These are phyloP conservation scores for Datnioides undecimradiatus DNA, from an alignment of 2,113 vertebrate genomes.

Conservation along the genomic window DNA sequence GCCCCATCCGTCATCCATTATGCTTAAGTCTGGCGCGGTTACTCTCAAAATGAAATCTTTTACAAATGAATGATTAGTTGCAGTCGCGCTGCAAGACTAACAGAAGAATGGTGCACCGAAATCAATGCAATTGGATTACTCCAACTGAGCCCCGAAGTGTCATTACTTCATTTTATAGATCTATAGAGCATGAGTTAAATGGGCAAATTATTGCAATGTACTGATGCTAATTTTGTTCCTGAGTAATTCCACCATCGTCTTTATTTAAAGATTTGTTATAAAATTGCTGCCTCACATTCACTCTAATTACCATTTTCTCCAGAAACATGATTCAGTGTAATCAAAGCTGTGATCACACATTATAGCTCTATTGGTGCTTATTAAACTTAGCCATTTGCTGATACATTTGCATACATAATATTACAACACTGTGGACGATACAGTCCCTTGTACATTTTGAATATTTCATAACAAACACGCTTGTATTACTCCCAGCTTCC, in stretches of 20 bases:
- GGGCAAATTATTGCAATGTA: conserved; percentile 13
- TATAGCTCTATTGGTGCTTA: conserved; percentile 13
- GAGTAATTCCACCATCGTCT: conserved; percentile 8
- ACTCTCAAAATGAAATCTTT: conserved; percentile 56
- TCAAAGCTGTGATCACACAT: conserved; percentile 26
- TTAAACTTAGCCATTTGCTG: conserved; percentile 27
- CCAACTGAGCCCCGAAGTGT: conserved; percentile 46
- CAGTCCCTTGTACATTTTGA: not conserved
- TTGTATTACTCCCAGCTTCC: not conserved
- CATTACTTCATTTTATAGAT: conserved; percentile 56
- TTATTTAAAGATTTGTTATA: conserved; percentile 27
- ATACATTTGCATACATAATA: conserved; percentile 14
- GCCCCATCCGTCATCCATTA: conserved; percentile 45
- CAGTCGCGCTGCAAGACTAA: conserved; percentile 21
- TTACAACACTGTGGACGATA: not conserved
- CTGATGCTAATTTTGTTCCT: conserved; percentile 16
- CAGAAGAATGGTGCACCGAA: conserved; percentile 1
- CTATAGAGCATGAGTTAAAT: conserved; percentile 21
- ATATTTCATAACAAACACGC: conserved; percentile 16
- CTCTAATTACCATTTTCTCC: conserved; percentile 39
- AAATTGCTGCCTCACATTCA: conserved; percentile 34
- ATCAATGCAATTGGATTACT: conserved; percentile 62
- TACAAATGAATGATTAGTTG: conserved; percentile 45
- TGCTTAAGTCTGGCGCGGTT: conserved; percentile 36
- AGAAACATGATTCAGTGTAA: conserved; percentile 14